These are phyloP conservation scores for Castor canadensis DNA, from an alignment of 2,113 vertebrate genomes.

Conservation along the genomic window DNA sequence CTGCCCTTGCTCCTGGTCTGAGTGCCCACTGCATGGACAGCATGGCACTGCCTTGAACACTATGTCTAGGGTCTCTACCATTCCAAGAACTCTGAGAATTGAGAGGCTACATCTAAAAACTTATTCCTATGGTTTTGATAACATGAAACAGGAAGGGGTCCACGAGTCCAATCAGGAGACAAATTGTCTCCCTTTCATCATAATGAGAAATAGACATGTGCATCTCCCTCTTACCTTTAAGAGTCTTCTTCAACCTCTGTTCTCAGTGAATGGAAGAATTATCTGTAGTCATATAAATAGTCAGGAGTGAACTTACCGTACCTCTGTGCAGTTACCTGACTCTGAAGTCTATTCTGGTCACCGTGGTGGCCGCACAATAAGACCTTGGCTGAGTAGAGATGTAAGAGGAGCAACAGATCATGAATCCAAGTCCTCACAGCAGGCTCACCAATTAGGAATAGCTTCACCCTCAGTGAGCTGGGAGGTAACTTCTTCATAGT, in stretches of 20 bases:
- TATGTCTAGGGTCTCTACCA: not conserved
- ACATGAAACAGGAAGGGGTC: not conserved
- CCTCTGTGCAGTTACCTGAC: not conserved
- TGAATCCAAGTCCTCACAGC: not conserved
- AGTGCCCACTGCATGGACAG: not conserved
- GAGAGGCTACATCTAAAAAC: not conserved
- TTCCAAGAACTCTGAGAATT: not conserved
- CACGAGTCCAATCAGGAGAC: not conserved
- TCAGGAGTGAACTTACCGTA: not conserved
- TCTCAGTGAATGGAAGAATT: not conserved
- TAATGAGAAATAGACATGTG: not conserved
- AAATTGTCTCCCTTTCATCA: not conserved
- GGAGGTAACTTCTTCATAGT: not conserved
- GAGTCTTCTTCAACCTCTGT: not conserved
- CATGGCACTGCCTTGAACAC: not conserved
- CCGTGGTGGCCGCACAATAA: not conserved
- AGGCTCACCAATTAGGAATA: not conserved
- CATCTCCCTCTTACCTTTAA: not conserved
- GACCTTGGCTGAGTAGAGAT: not conserved
- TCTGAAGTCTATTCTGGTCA: slow-evolving; percentile 26
- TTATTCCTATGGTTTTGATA: not conserved
- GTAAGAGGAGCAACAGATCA: not conserved
- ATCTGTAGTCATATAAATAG: too few relatives aligned
- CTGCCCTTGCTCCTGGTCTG: too few relatives aligned
- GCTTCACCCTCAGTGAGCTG: not conserved